Evolutionary conservation across 2,888 invertebrate species (phyloP), one percentile per base, ranked within the genome.

Genomic region (Ectemnius cavifrons): DNA sequence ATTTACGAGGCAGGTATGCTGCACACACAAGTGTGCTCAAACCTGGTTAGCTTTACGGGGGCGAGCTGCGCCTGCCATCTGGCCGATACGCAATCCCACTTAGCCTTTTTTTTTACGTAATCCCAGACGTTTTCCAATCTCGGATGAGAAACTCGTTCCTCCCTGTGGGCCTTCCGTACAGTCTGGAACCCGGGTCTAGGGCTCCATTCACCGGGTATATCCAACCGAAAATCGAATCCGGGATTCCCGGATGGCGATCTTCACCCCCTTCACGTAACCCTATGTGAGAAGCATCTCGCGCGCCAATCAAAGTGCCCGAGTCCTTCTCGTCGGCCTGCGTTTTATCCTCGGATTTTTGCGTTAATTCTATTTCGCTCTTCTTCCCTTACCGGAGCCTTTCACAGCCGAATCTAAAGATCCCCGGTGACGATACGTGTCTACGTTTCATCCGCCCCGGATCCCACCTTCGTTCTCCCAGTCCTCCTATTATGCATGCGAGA

Each of bases 31-130:
- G 67, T 75, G 71, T 62, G 63, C 64, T 49, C 61, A 64, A 67
- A 66, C 57, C 73, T 71, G 81, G 75, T 79, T 79, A 74, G 81
- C 79, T 83, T 82, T 79, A 79, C 82, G 76, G 73, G 81, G 79
- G 80, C 81, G 81, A 80, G 67, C 67, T 49, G 71, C 86, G 88
- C 82, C 84, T 84, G 83, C 88, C 88, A 88, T 89, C 88, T 89
- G 88, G 84, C 81, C 86, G 87, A 87, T 87, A 87, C 83, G 87
- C 86, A 86, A 88, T 87, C 87, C 86, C 84, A 85, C 87, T 86
- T 84, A 82, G 83, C 84, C 81, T 79, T 81, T 75, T 81, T 75
- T 79, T 84, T 82, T 78, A 84, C 85, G 88, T 88, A 88, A 88
- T 88, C 87, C 88, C 86, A 84, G 85, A 83, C 85, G 82, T 85